Percentiles rank a stretch among this genome's conserved stretches.
These are phyloP conservation scores for Poeciliopsis occidentalis DNA, from an alignment of 2,113 vertebrate species.

Conservation along the genomic window DNA sequence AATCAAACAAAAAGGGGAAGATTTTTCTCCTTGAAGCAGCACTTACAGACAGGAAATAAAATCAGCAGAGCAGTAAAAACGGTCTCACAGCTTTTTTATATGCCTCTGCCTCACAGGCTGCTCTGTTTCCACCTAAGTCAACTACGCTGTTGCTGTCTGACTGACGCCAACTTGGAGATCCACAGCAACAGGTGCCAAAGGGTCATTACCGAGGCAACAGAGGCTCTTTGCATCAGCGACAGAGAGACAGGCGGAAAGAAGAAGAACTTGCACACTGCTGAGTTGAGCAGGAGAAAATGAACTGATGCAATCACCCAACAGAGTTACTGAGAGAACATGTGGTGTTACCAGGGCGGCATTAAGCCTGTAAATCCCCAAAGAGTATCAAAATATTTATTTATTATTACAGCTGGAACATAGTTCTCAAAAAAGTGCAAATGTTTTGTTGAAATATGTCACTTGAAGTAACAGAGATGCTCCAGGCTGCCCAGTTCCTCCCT, in stretches of 20 bases:
- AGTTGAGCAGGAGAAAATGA: neutral
- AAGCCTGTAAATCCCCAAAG: neutral
- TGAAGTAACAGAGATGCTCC: neutral
- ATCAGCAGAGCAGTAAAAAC: neutral
- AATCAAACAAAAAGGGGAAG: neutral
- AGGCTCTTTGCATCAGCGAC: slow-evolving; percentile 38
- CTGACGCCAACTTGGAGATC: slow-evolving; percentile 31
- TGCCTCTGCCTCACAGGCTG: slow-evolving; percentile 30
- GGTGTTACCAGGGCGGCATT: neutral
- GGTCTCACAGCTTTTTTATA: neutral
- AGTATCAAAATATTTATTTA: neutral
- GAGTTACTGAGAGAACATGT: neutral
- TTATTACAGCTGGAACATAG: neutral
- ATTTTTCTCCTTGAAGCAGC: neutral
- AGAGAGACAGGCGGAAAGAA: neutral
- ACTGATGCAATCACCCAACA: neutral
- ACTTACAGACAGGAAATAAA: neutral
- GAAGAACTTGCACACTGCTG: neutral
- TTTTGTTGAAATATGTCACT: neutral
- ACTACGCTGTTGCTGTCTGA: slow-evolving; percentile 8
- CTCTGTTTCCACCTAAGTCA: slow-evolving; percentile 19
- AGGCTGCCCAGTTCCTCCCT: neutral
- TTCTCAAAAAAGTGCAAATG: neutral
- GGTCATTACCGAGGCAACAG: slow-evolving; percentile 61
- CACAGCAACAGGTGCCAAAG: slow-evolving; percentile 65